These are phyloP conservation scores for Gobionotothen gibberifrons DNA, from an alignment of 2,797 vertebrate species.

Conservation along the genomic window DNA sequence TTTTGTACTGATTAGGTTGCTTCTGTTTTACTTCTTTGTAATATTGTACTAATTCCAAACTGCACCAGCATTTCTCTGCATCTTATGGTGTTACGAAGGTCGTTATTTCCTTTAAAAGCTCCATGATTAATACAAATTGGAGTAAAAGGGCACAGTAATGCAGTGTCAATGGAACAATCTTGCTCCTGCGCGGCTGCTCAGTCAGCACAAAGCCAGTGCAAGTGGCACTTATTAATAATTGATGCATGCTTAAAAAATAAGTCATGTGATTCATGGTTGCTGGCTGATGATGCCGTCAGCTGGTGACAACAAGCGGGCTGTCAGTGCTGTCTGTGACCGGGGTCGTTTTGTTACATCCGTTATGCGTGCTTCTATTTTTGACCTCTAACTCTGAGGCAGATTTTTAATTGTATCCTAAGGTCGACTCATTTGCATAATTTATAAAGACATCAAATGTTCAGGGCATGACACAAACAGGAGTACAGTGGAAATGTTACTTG, in stretches of 20 bases:
- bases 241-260: slow-evolving; percentile 56
- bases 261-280: slow-evolving; percentile 36
- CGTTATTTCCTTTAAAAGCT: neutral
- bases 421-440: slow-evolving; percentile 54
- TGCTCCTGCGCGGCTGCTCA: slow-evolving; percentile 4
- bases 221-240: slow-evolving; percentile 64
- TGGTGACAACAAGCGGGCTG: slow-evolving; percentile 48
- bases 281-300: slow-evolving; percentile 44
- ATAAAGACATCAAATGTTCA: slow-evolving; percentile 37
- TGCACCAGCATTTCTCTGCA: neutral
- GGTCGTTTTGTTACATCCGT: slow-evolving; percentile 25
- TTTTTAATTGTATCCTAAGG: slow-evolving; percentile 68
- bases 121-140: neutral
- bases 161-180: neutral
- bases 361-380: slow-evolving; percentile 60
- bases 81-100: slow-evolving; percentile 11
- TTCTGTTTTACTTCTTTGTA: neutral
- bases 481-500: slow-evolving; percentile 35
- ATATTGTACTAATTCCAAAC: neutral
- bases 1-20: neutral
- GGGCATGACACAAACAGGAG: slow-evolving; percentile 44
- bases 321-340: slow-evolving; percentile 21
- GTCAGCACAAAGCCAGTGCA: slow-evolving; percentile 46
- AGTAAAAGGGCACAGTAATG: neutral
- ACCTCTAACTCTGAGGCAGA: slow-evolving; percentile 37